phyloP scores from a whole-genome alignment of 1,140 invertebrate species.

The Spodoptera litura region DNA sequence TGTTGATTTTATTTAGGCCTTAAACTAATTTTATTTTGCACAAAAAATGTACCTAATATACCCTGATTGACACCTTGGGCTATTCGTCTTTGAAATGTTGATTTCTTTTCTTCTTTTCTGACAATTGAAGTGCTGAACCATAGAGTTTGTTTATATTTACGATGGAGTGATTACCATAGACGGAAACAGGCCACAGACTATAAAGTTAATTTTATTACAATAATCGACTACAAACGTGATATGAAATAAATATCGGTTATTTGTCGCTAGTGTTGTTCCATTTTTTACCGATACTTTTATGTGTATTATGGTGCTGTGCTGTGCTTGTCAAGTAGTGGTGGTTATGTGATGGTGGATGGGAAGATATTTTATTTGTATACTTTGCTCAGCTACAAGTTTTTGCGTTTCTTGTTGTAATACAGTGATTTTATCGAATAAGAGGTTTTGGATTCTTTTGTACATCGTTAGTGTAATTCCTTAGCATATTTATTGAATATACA shows the following conservation, averaged over 20 bases:
- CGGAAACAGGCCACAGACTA: too few relatives aligned
- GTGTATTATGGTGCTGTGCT: slow-evolving; percentile 42
- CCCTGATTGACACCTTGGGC: neutral
- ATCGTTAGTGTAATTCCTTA: slow-evolving; percentile 7
- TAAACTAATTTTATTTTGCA: neutral
- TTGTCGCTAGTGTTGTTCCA: neutral
- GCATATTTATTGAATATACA: slow-evolving; percentile 27
- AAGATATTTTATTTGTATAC: slow-evolving; percentile 53
- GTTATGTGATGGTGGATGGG: slow-evolving; percentile 56
- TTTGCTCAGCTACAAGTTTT: slow-evolving; percentile 55
- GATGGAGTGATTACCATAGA: too few relatives aligned
- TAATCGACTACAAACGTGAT: neutral
- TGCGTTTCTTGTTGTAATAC: slow-evolving; percentile 41
- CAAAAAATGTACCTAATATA: neutral
- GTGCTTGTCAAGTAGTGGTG: slow-evolving; percentile 48
- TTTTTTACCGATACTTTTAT: slow-evolving; percentile 7
- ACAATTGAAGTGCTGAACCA: too few relatives aligned
- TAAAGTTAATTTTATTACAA: neutral
- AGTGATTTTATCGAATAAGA: slow-evolving; percentile 20
- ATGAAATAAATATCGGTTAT: neutral
- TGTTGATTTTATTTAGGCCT: slow-evolving; percentile 59
- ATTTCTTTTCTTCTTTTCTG: too few relatives aligned
- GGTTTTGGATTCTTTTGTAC: slow-evolving; percentile 41
- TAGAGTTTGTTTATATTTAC: too few relatives aligned
- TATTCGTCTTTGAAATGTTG: neutral